These are phyloP conservation scores for Nematolebias whitei DNA, from an alignment of 2,113 vertebrate genomes.

Conservation along the genomic window DNA sequence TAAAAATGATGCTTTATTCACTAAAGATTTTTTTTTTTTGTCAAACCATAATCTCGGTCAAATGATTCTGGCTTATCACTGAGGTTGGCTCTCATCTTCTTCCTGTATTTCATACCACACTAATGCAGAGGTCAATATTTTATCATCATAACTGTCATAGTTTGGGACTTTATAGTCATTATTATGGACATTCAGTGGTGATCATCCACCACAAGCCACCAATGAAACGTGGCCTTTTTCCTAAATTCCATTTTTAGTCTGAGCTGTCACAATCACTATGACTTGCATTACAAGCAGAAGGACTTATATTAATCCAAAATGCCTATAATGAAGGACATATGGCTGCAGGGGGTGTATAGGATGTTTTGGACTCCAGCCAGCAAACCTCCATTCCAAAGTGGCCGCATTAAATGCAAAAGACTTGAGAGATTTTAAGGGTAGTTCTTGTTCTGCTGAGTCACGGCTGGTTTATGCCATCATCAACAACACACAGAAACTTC, in stretches of 20 bases:
- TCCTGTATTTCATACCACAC: conserved; percentile 37
- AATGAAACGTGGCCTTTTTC: conserved; percentile 13
- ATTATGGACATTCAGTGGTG: conserved; percentile 32
- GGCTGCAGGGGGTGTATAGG: conserved; percentile 38
- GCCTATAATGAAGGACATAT: conserved; percentile 72
- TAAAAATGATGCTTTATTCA: conserved; percentile 68
- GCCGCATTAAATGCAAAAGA: conserved; percentile 65
- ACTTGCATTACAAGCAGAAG: conserved; percentile 8
- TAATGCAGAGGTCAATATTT: conserved; percentile 39
- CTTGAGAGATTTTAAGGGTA: too few species aligned
- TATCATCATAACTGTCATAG: conserved; percentile 42
- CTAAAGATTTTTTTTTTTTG: conserved; percentile 48
- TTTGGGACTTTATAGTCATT: conserved; percentile 43
- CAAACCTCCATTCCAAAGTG: conserved; percentile 67
- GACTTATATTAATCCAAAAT: conserved; percentile 54
- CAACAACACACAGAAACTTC: conserved; percentile 11
- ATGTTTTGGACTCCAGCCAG: conserved; percentile 55
- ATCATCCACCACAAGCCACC: conserved; percentile 30
- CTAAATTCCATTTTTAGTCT: conserved; percentile 15
- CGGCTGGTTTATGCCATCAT: too few species aligned
- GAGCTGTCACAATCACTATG: conserved; percentile 20
- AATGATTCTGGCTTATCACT: conserved; percentile 62
- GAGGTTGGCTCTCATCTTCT: conserved; percentile 35
- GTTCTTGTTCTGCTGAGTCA: conserved; percentile 44
- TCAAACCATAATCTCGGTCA: conserved; percentile 45